Evolutionary conservation across 2,113 vertebrate genomes (phyloP), one percentile per base, ranked within the genome.

Genomic region (Dermatemys mawii): DNA sequence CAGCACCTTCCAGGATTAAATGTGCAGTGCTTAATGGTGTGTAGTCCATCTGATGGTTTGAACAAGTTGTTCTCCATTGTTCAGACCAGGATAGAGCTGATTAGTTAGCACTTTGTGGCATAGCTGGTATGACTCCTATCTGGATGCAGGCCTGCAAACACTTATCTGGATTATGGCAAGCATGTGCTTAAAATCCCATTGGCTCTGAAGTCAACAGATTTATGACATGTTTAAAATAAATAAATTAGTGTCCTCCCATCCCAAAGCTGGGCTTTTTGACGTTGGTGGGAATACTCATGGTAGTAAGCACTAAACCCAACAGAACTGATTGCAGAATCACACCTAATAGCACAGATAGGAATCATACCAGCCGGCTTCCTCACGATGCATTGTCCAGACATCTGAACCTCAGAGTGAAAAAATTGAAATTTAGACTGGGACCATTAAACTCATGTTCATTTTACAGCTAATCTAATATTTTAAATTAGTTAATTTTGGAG

Each of bases 1-100:
- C 5, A 16, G 7, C 38, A 19, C 2, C 3, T 87, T 4, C 3
- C 10, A 10, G 27, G 53, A 75, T 17, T 57, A 57, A 78, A 0
- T 4, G 6, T 2, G 12, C 38, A 4, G 48, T 17, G 8, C 6
- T 80, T 21, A 22, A 38, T 0, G 0, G 2, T 6, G 0, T 6
- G 8, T 54, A 35, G 7, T 81, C 7, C 17, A 86, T 38, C 41
- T 44, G 44, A 2, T 0, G 0, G 11, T 21, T 38, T 16, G 22
- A 46, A 53, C 9, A 55, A 83, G 92, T 12, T 26, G 35, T 32
- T 22, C 4, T 1, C 6, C 35, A 35, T 7, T 51, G 48, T n/a
- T 49, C 57, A 48, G 4, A 55, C 1, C 2, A 5, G 1, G 8
- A 70, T 9, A 60, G 2, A 50, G 83, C 11, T 32, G 17, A 17